A percentile compares a stretch with the other conserved stretches of the same genome.
phyloP scores from a whole-genome alignment of 2,113 vertebrate genomes.

The Marcusenius ussheri region DNA sequence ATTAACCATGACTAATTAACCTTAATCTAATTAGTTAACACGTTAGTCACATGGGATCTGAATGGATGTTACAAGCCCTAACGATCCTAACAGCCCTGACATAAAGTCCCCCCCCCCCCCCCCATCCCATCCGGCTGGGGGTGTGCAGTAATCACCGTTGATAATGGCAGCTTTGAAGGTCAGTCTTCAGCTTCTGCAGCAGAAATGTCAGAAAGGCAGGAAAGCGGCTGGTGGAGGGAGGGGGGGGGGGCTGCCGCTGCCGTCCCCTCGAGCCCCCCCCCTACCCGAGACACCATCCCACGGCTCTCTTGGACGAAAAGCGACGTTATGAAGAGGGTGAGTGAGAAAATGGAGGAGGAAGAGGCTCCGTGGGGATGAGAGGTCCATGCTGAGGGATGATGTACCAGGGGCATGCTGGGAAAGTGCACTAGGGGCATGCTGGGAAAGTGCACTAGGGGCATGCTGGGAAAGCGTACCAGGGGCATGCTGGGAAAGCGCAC shows the following conservation, averaged over 20 bases:
- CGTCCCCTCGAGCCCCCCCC: not conserved
- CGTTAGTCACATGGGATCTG: slow-evolving; percentile 28
- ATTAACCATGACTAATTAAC: slow-evolving; percentile 40
- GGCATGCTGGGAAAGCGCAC: not conserved
- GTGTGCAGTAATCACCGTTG: slow-evolving; percentile 26
- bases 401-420: not conserved
- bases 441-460: no score
- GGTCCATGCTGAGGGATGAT: not conserved
- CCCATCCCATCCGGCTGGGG: not conserved
- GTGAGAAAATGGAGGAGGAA: not conserved
- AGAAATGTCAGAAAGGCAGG: slow-evolving; percentile 39
- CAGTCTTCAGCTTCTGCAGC: slow-evolving; percentile 31
- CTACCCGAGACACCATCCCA: not conserved
- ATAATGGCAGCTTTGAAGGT: slow-evolving; percentile 43
- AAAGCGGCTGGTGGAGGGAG: slow-evolving; percentile 29
- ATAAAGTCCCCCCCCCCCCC: not conserved
- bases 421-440: not conserved
- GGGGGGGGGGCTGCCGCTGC: slow-evolving; percentile 5
- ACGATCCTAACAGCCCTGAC: not conserved
- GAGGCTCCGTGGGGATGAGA: not conserved
- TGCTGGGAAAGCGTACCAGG: not conserved
- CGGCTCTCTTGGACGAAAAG: not conserved
- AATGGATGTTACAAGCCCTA: slow-evolving; percentile 13
- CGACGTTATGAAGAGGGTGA: not conserved
- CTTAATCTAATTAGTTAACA: slow-evolving; percentile 42